Evolutionary conservation across 2,113 vertebrate genomes (phyloP).

Genomic region (Tragelaphus strepsiceros): DNA sequence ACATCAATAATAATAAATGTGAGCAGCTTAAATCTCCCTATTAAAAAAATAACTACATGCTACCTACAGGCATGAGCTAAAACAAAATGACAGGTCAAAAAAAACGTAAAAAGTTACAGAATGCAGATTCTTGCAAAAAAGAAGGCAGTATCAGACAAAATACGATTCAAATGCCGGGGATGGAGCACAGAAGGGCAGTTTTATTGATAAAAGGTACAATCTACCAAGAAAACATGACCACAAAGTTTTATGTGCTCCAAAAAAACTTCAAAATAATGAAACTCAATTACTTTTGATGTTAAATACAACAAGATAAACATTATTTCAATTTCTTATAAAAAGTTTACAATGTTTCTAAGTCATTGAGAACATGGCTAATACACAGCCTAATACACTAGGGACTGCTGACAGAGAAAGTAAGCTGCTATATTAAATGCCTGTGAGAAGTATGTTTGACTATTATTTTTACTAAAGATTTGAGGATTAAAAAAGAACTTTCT

Average conservation of each 20-base stretch:
- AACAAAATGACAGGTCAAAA: neutral
- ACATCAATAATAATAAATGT: neutral
- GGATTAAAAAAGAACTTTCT: neutral
- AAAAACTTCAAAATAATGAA: slow-evolving; percentile 22
- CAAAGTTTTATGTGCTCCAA: neutral
- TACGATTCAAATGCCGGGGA: neutral
- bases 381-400: neutral
- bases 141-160: neutral
- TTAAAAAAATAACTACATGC: neutral
- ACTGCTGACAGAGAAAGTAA: neutral
- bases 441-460: neutral
- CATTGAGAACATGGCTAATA: neutral
- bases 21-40: neutral
- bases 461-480: neutral
- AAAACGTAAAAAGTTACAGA: neutral
- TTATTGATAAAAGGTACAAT: neutral
- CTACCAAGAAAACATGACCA: neutral
- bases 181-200: neutral
- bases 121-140: neutral
- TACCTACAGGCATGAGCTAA: neutral
- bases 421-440: neutral
- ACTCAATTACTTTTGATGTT: neutral
- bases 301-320: neutral
- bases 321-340: slow-evolving; percentile 8
- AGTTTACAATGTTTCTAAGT: slow-evolving; percentile 1